Evolutionary conservation across 2,888 invertebrate genomes (phyloP), one percentile per base, ranked within the genome.

Genomic region (Rhamnusium bicolor): DNA sequence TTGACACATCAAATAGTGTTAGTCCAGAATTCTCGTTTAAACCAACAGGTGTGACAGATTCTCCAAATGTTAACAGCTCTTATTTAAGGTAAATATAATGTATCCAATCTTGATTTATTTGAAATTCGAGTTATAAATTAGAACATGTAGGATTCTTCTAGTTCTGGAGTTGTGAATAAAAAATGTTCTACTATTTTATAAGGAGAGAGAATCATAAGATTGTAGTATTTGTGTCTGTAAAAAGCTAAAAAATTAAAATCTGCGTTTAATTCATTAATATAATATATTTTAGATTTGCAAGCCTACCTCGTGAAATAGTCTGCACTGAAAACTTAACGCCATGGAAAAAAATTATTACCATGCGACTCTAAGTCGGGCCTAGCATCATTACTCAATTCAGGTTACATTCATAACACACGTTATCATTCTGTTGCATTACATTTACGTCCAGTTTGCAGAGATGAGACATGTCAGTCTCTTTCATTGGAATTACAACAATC

Each of bases 241-340:
- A n/a, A n/a, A n/a, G n/a, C n/a, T n/a, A n/a, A n/a, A n/a, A n/a
- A n/a, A n/a, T n/a, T n/a, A n/a, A n/a, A n/a, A 40, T 10, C 40
- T 40, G 12, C 12, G 12, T 40, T n/a, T 40, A 4, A 29, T 7
- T 32, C 8, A 0, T 27, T 60, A 16, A n/a, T 29, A 51, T 53
- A 47, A 56, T 16, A 10, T 21, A 62, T 78, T 81, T 21, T 51
- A 83, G 95, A 82, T 98, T 98, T 89, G 94, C 98, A 0, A 93
- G 96, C n/a, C 87, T 99, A 74, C 98, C 99, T 0, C 91, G 96
- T 78, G 99, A 99, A 90, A 96, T 97, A 82, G 97, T 98, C 2
- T 99, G 99, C 86, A 99, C 99, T 0, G 99, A 99, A 89, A 99
- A 99, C 89, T 89, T 99, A 82, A 99, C 99, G 12, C 99, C 99